A percentile compares a stretch with the other conserved stretches of the same genome.
Conservation (phyloP, 2,113 vertebrate species). For the Pseudorasbora parva region DNA sequence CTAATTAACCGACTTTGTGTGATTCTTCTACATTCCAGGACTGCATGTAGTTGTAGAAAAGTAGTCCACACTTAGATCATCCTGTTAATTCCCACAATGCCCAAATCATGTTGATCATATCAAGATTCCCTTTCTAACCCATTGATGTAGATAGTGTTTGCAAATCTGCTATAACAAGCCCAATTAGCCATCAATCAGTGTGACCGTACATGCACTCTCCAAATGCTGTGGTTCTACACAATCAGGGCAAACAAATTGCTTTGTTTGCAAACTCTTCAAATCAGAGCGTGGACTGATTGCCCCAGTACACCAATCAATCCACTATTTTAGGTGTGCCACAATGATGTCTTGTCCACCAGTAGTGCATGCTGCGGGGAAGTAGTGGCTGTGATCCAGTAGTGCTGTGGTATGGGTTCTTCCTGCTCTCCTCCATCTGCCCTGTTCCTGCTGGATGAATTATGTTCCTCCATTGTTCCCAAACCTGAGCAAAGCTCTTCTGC, state of each 20-base stretch:
- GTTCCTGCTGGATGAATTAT: neutral
- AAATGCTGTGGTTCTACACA: neutral
- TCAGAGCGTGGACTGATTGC: slow-evolving; percentile 44
- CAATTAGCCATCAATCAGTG: neutral
- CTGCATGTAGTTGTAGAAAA: slow-evolving; percentile 32
- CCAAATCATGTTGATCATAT: neutral
- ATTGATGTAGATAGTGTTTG: neutral
- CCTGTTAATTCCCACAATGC: neutral
- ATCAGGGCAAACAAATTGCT: neutral
- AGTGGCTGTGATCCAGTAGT: slow-evolving; percentile 69
- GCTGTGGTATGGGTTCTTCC: slow-evolving; percentile 65
- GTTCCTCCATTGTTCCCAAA: slow-evolving; percentile 11
- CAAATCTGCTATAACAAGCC: neutral
- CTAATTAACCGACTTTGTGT: slow-evolving; percentile 44
- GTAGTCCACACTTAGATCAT: slow-evolving; percentile 25
- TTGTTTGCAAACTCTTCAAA: slow-evolving; percentile 30
- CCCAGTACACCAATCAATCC: neutral
- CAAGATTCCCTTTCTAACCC: neutral
- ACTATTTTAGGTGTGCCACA: slow-evolving; percentile 38
- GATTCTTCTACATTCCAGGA: slow-evolving; percentile 41
- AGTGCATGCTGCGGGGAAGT: slow-evolving; percentile 49
- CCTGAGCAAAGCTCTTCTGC: slow-evolving; percentile 6
- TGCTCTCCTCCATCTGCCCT: slow-evolving; percentile 52
- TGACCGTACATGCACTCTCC: neutral
- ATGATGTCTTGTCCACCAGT: slow-evolving; percentile 29